Base-by-base conservation (phyloP, 1,140 invertebrate genomes). In the Polyergus mexicanus region DNA sequence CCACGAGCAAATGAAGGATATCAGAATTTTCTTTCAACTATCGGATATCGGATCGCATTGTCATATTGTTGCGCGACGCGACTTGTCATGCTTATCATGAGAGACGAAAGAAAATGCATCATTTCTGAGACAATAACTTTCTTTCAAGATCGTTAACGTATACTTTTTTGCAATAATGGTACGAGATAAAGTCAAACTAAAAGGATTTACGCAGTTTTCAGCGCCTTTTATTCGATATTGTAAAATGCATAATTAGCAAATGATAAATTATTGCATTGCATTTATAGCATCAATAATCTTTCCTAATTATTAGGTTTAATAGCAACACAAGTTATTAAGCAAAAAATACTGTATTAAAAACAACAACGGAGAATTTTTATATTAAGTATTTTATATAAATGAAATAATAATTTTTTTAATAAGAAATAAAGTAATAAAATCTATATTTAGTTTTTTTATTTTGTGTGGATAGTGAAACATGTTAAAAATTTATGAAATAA, bases 1-100 rank as follows among this genome's bases (percentile, higher is more conserved):
- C 25, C 22, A 25, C 77, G 47, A 60, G 25, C 66, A 13, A 41
- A 62, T 62, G 66, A 7, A 32, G 22, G 35, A 83, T 56, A 65
- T 74, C 68, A 54, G 78, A 74, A 83, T 83, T 83, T 72, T 47
- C 68, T 74, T 72, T 60, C 78, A 38, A 54, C 32, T 51, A 63
- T 25, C 25, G 25, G 66, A 60, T 72, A 81, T 81, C 66, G 11
- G 5, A 74, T 74, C 56, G 38, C 25, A 83, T 83, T 74, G 78
- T 72, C 78, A 47, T 62, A 38, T 22, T 19, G 44, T 60, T 60
- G 38, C 69, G 78, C 38, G 47, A 80, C 63, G 63, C 35, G 35
- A 35, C 38, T 72, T n/a, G 66, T 72, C 51, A 44, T 13, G 35
- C 28, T 35, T 47, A 54, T 47, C 22, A 10, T 22, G 4, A 54